Conservation (phyloP, 2,113 vertebrate genomes). For the Chaetodon trifascialis region DNA sequence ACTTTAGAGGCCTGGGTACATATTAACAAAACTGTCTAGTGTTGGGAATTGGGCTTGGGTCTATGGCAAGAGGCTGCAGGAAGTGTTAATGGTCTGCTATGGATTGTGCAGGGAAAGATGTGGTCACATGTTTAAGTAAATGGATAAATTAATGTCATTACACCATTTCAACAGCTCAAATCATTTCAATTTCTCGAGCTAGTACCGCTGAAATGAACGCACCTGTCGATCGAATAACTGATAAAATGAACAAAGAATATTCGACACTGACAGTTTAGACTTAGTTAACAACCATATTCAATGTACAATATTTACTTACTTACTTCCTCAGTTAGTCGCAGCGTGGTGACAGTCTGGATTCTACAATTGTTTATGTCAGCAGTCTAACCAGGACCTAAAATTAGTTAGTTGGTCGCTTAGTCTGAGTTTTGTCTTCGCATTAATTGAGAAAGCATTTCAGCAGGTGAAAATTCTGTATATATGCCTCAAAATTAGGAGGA, state of each 20-base stretch:
- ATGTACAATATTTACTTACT: neutral
- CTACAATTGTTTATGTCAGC: no score
- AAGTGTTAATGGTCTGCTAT: neutral
- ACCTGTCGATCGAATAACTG: neutral
- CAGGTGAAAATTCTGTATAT: neutral
- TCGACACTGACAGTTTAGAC: neutral
- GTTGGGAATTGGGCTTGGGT: neutral
- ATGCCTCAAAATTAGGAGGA: neutral
- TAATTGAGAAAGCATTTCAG: neutral
- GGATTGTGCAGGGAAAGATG: neutral
- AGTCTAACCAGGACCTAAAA: conserved; percentile 5
- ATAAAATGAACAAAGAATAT: neutral
- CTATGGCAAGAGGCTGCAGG: no score
- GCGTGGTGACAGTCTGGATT: no score
- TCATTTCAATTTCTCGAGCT: neutral
- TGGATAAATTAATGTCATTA: neutral
- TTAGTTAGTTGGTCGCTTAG: neutral
- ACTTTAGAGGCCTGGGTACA: neutral
- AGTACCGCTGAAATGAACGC: no score
- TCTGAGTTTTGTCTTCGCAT: neutral
- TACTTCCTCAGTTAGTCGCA: neutral
- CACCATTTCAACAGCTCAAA: neutral
- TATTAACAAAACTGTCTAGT: neutral
- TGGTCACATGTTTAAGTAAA: neutral
- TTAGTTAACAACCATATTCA: neutral